Base-by-base conservation (phyloP, 1,140 invertebrate species). In the Lanistes nyassanus region DNA sequence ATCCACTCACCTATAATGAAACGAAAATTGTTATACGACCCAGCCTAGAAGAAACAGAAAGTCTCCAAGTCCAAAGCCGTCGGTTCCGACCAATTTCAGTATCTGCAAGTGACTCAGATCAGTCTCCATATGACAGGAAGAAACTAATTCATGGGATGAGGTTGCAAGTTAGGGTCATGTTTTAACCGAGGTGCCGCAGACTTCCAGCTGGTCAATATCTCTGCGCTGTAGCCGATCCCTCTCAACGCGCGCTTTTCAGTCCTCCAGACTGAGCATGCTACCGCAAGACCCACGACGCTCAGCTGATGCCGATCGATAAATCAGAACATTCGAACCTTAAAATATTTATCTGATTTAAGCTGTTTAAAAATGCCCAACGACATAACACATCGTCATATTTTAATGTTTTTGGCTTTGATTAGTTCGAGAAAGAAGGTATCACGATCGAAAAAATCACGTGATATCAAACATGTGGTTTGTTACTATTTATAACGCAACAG, bases 381-480 rank as follows among this genome's bases (percentile, higher is more conserved):
- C 13, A 23, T 23, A 31, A n/a, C 23, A 60, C n/a, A 1, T 11
- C 9, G 13, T 31, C 56, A 19, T 60, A 19, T 1, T n/a, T n/a
- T 31, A 60, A 60, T 31, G 6, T 31, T n/a, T 60, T 19, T n/a
- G 9, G 13, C 23, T 31, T n/a, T 11, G 29, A 11, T 60, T 60
- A 1, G 29, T 31, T 1, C n/a, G 56, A 23, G 56, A 26, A 39
- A 62, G 70, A 34, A 72, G 55, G 1, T 9, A 47, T 47, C 9
- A 60, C 34, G 56, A 60, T 19, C 53, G 56, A 56, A 42, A 68
- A 39, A 68, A n/a, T 71, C 75, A 76, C 58, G 75, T 76, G 75
- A 71, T 69, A 11, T 42, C 56, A 55, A 68, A 66, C 75, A 76
- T 76, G 75, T 65, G 75, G 55, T 64, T 76, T 76, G 75, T 76